Conservation (phyloP, 2,888 invertebrate species). For the Zootermopsis nevadensis region DNA sequence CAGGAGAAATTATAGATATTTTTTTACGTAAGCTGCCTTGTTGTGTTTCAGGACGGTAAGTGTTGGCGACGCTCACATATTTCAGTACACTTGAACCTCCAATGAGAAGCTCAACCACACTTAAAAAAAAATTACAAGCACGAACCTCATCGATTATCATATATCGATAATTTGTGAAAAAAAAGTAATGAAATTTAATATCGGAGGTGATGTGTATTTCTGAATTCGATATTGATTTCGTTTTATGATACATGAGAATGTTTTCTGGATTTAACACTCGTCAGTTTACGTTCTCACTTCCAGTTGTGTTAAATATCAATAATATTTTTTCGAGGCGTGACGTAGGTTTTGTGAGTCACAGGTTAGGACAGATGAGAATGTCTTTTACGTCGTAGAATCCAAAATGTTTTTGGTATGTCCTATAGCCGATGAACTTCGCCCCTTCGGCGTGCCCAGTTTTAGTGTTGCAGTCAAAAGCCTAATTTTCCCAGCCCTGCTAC, state of each 20-base stretch:
- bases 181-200: conserved; percentile 41
- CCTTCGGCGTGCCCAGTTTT: too few relatives aligned
- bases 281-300: not conserved
- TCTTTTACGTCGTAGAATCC: too few relatives aligned
- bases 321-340: too few relatives aligned
- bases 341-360: too few relatives aligned
- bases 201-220: conserved; percentile 11
- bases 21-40: too few relatives aligned
- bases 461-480: not conserved
- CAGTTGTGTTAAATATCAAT: conserved; percentile 21
- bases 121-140: conserved; percentile 23
- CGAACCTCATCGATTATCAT: conserved; percentile 33
- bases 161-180: conserved; percentile 37
- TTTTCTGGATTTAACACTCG: conserved; percentile 10
- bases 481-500: too few relatives aligned
- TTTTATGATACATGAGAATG: conserved; percentile 17
- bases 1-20: too few relatives aligned
- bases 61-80: not conserved
- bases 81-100: conserved; percentile 2
- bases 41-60: too few relatives aligned
- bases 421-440: too few relatives aligned
- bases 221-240: conserved; percentile 29
- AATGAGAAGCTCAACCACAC: conserved; percentile 20
- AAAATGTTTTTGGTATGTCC: too few relatives aligned
- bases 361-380: too few relatives aligned